Evolutionary conservation across 1,140 invertebrate species (phyloP), one percentile per base, ranked within the genome.

Genomic region (Tetraneura akinire): DNA sequence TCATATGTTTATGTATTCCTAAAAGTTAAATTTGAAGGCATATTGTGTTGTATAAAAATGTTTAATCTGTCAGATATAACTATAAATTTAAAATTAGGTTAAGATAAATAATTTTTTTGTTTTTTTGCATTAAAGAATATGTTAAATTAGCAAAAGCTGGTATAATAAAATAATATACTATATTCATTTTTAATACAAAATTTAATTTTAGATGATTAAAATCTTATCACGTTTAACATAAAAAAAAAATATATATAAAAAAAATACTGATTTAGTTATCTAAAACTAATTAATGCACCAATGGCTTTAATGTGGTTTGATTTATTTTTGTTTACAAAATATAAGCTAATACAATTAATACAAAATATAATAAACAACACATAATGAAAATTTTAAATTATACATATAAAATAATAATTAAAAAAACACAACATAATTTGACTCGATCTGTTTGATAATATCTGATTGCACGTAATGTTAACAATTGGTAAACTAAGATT

Each of bases 351-450:
- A 74, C 32, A 74, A 73, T 37, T 3, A 37, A 37, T 37, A 37
- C 32, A 37, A 37, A 3, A 37, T 37, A 74, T 74, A 74, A 74
- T 74, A 74, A 74, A 74, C 49, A 74, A 74, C 51, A 55, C 10
- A 71, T 71, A 71, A 55, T 55, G 32, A 74, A n/a, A 74, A 74
- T 74, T 32, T 74, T 37, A 74, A 74, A 74, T 13, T 45, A 73
- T 73, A 8, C 3, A 74, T 74, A 74, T 42, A 70, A 70, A 70
- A 70, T 47, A 70, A 47, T 47, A 70, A 60, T 55, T 14, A 74
- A 74, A 55, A 74, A 23, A 26, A 74, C 10, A 74, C 29, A 74
- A 55, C 11, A 55, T 37, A 53, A n/a, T 16, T 73, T 55, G 51
- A 74, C 51, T 55, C 42, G 29, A 37, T 37, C 29, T 37, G 26